Evolutionary conservation across 2,113 vertebrate species (phyloP).

Genomic region (Athene cunicularia): DNA sequence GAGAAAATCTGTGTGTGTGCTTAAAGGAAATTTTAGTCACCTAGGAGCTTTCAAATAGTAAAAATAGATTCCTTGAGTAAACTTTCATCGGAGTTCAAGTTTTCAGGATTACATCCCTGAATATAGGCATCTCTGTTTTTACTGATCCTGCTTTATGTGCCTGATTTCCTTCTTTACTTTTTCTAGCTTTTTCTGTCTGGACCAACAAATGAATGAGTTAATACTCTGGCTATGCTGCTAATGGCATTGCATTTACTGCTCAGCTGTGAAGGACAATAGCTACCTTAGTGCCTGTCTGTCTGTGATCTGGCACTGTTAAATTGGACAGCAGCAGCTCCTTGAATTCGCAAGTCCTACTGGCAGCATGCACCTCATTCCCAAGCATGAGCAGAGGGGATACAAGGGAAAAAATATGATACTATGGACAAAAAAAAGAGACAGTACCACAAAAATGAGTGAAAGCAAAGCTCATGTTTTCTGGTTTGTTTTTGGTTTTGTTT

Average conservation of each 20-base stretch:
- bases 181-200: neutral
- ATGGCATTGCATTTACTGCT: neutral
- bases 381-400: neutral
- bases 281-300: neutral
- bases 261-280: neutral
- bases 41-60: neutral
- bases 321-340: neutral
- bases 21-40: neutral
- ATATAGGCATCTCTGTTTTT: neutral
- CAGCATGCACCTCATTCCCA: neutral
- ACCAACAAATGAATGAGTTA: neutral
- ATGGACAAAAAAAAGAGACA: neutral
- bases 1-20: neutral
- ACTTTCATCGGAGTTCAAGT: neutral
- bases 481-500: too few species aligned
- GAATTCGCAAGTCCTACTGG: neutral
- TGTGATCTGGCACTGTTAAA: slow-evolving; percentile 38
- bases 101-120: neutral
- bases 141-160: neutral
- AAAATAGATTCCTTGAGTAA: neutral
- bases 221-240: neutral
- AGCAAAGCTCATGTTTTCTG: neutral
- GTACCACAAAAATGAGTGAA: neutral
- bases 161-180: neutral
- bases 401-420: neutral